A percentile compares a stretch with the other conserved stretches of the same genome.
Conservation (phyloP, 2,888 invertebrate genomes). For the Congeria kusceri region DNA sequence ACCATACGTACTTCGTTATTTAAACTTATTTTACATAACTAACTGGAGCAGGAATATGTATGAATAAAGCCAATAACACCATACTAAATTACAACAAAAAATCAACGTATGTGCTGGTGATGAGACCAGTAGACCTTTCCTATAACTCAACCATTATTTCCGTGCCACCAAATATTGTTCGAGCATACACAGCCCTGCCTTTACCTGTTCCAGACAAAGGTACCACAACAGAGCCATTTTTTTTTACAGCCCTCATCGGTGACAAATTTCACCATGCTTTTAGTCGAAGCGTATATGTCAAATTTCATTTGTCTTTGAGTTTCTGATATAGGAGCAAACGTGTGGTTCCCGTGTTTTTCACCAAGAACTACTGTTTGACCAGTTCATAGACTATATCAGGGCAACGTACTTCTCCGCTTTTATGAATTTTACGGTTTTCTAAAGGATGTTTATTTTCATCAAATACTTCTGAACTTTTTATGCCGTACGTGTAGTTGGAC, state of each 20-base stretch:
- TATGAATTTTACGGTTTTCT: constrained; percentile 23
- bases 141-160: constrained; percentile 41
- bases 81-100: too few relatives aligned
- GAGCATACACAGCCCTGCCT: constrained; percentile 25
- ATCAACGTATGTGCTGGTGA: too few relatives aligned
- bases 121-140: too few relatives aligned
- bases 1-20: too few relatives aligned
- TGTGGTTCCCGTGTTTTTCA: constrained; percentile 17
- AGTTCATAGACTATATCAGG: constrained; percentile 36
- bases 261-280: constrained; percentile 28
- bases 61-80: too few relatives aligned
- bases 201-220: constrained; percentile 44
- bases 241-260: constrained; percentile 30
- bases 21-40: too few relatives aligned
- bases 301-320: constrained; percentile 35
- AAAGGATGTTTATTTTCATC: constrained; percentile 13
- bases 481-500: constrained; percentile 22
- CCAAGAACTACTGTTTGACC: constrained; percentile 42
- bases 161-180: constrained; percentile 54
- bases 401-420: constrained; percentile 42
- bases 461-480: neutral
- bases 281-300: constrained; percentile 33
- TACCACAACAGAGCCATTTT: constrained; percentile 36
- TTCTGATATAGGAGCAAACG: constrained; percentile 9
- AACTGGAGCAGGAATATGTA: too few relatives aligned